Conservation (phyloP, 2,113 vertebrate species). For the Phoenicopterus ruber region DNA sequence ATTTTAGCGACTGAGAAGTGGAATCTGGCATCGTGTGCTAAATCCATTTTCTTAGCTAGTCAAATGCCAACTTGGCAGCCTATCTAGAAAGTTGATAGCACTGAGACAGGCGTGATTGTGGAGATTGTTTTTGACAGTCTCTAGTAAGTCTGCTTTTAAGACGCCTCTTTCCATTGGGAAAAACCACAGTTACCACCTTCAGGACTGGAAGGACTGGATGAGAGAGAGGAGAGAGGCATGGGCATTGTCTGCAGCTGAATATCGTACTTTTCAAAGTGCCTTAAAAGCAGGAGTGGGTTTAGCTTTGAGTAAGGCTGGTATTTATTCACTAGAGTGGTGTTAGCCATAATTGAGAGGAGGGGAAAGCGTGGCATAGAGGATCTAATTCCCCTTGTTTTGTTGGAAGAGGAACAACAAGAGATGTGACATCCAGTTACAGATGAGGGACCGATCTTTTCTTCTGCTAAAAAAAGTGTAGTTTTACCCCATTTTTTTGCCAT, state of each 20-base stretch:
- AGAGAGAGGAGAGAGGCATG: background rate
- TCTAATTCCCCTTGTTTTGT: background rate
- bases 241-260: background rate
- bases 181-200: background rate
- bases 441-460: background rate
- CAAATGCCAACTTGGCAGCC: conserved; percentile 30
- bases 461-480: background rate
- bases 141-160: conserved; percentile 4
- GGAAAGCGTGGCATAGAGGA: background rate
- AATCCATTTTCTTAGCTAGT: conserved; percentile 41
- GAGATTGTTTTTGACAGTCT: background rate
- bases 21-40: conserved; percentile 3
- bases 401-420: background rate
- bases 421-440: background rate
- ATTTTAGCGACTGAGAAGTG: background rate
- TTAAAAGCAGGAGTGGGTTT: background rate
- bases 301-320: background rate
- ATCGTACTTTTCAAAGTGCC: background rate
- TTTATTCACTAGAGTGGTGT: background rate
- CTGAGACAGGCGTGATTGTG: background rate
- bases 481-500: background rate
- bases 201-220: background rate
- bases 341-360: background rate
- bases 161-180: background rate
- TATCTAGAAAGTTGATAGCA: background rate